phyloP scores from a whole-genome alignment of 37 sponge, comb jelly and placozoan genomes.

The Diacarnus erythraeanus region DNA sequence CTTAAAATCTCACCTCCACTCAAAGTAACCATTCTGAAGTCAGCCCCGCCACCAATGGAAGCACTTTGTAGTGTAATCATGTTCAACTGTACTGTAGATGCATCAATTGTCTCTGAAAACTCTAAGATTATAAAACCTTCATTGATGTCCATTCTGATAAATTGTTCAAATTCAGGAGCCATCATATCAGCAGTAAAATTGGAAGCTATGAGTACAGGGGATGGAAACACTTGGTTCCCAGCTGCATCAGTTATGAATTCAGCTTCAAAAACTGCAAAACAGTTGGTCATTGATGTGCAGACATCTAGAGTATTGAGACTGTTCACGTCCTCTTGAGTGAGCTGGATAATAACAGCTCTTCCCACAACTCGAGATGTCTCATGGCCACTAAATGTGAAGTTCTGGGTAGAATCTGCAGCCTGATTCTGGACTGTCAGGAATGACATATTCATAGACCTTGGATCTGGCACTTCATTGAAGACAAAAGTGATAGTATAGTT shows the following conservation, averaged over 20 bases:
- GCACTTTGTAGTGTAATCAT: slow-evolving; percentile 72
- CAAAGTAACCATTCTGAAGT: slow-evolving; percentile 54
- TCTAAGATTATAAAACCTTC: slow-evolving; percentile 57
- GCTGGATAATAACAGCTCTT: slow-evolving; percentile 46
- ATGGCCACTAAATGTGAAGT: slow-evolving; percentile 42
- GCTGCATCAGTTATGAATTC: slow-evolving; percentile 77
- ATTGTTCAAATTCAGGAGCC: slow-evolving; percentile 73
- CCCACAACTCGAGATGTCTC: slow-evolving; percentile 15
- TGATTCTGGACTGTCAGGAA: slow-evolving; percentile 43
- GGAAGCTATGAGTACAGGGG: slow-evolving; percentile 26
- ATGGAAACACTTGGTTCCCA: slow-evolving; percentile 60
- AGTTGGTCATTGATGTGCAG: slow-evolving; percentile 56
- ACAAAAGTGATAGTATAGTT: slow-evolving; percentile 55
- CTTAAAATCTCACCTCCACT: slow-evolving; percentile 58
- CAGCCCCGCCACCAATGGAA: slow-evolving; percentile 32
- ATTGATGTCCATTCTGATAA: slow-evolving; percentile 72
- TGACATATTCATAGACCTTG: slow-evolving; percentile 60
- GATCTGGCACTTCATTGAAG: slow-evolving; percentile 74
- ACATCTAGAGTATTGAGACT: slow-evolving; percentile 59
- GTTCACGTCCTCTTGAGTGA: slow-evolving; percentile 65
- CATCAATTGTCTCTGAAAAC: slow-evolving; percentile 81
- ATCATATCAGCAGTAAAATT: slow-evolving; percentile 63
- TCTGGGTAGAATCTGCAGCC: not conserved
- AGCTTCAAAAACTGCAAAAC: slow-evolving; percentile 46
- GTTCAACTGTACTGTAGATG: slow-evolving; percentile 44